phyloP scores from a whole-genome alignment of 2,113 vertebrate species.

The Chlorodrepanis virens region DNA sequence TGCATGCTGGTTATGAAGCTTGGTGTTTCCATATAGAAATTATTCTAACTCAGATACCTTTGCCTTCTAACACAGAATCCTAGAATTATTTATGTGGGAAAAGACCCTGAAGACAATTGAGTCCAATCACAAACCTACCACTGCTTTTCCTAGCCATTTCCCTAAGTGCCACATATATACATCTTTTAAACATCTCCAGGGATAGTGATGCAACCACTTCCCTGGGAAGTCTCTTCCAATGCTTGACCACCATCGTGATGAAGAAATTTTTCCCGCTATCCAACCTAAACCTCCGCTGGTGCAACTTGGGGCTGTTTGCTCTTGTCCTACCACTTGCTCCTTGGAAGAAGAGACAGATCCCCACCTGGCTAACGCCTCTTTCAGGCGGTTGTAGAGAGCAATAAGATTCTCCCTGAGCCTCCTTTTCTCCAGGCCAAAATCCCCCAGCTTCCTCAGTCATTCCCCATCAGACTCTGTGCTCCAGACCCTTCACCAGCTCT shows the following conservation, averaged over 20 bases:
- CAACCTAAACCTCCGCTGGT: background rate
- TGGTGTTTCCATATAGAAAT: background rate
- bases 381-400: rapidly evolving
- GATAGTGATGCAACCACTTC: background rate
- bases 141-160: background rate
- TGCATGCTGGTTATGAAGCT: background rate
- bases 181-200: background rate
- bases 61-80: background rate
- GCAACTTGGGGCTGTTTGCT: background rate
- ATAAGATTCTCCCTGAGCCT: background rate
- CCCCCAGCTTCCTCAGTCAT: rapidly evolving
- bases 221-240: background rate
- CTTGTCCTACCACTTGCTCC: background rate
- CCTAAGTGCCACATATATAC: background rate
- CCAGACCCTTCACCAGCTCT: background rate
- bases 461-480: background rate
- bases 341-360: background rate
- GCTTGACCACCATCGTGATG: background rate
- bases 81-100: background rate
- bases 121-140: rapidly evolving
- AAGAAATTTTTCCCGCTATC: background rate
- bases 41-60: background rate
- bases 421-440: background rate
- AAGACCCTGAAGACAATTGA: background rate
- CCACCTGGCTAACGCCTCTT: background rate